phyloP scores from a whole-genome alignment of 2,797 vertebrate species.

The Spinus olivaceus region DNA sequence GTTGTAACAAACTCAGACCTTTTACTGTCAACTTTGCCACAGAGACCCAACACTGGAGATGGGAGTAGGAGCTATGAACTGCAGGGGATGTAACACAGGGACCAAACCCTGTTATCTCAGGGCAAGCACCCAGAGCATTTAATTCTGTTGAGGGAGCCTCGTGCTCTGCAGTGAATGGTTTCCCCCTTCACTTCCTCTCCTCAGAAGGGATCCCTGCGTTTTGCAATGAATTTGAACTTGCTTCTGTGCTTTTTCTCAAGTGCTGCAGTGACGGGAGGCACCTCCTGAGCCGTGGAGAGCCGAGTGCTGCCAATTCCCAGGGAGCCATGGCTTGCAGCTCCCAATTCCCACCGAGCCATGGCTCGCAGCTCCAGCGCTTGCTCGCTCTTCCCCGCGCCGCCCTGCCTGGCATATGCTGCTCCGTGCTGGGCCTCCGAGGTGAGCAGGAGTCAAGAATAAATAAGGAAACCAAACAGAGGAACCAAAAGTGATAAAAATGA shows the following conservation, averaged over 20 bases:
- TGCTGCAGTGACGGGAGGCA: background rate
- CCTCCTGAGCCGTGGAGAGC: background rate
- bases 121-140: background rate
- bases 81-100: rapidly evolving
- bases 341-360: background rate
- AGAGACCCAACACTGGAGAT: background rate
- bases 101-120: background rate
- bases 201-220: background rate
- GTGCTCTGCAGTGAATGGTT: background rate
- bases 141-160: background rate
- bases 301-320: background rate
- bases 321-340: background rate
- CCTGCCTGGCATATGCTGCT: background rate
- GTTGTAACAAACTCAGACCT: background rate
- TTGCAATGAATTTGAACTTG: background rate
- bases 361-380: background rate
- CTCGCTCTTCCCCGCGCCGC: background rate
- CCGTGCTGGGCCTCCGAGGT: background rate
- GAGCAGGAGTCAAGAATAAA: background rate
- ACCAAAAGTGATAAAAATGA: background rate
- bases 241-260: background rate
- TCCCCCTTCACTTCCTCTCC: background rate
- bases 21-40: background rate
- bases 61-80: background rate
- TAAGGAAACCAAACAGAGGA: background rate